Evolutionary conservation across 2,888 invertebrate genomes (phyloP), one percentile per base, ranked within the genome.

Genomic region (Aproaerema taeniolella): DNA sequence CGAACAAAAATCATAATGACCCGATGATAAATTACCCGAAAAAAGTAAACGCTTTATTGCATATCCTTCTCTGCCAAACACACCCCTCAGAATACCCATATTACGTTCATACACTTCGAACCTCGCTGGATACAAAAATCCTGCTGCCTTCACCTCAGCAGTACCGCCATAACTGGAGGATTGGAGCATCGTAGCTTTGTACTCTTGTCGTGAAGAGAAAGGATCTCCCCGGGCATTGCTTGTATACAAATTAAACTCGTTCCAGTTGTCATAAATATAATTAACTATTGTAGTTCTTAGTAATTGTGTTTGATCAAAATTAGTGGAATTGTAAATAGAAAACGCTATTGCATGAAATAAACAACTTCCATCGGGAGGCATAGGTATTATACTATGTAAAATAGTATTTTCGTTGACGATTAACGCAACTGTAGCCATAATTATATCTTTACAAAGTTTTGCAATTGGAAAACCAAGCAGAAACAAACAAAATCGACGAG

Each of bases 171-270:
- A 43, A 41, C 40, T 40, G 40, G 38, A 17, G 24, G 41, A 38
- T 43, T 28, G 43, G 31, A 38, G 34, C 41, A 41, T 40, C 30
- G 38, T 41, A 40, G 31, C 34, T 43, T 40, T 43, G 41, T 43
- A 43, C 37, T 41, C 40, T 37, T 43, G 40, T 33, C 43, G 43
- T 43, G 43, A 43, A 43, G 34, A 37, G 43, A 43, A 43, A 43
- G 39, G 38, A 38, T 38, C 37, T 38, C 30, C 30, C 30, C 30
- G 37, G 37, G 37, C 37, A 38, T 38, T 38, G 34, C 34, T 34
- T 34, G 39, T 39, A 32, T 39, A 39, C 32, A 39, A 39, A 39
- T 39, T 24, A 39, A 40, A 40, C 35, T 40, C 34, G 30, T 40
- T 13, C 34, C 40, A 40, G 30, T 40, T 34, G 15, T 34, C 29